Evolutionary conservation across 1,140 invertebrate genomes (phyloP).

Genomic region (Bactericera cockerelli): DNA sequence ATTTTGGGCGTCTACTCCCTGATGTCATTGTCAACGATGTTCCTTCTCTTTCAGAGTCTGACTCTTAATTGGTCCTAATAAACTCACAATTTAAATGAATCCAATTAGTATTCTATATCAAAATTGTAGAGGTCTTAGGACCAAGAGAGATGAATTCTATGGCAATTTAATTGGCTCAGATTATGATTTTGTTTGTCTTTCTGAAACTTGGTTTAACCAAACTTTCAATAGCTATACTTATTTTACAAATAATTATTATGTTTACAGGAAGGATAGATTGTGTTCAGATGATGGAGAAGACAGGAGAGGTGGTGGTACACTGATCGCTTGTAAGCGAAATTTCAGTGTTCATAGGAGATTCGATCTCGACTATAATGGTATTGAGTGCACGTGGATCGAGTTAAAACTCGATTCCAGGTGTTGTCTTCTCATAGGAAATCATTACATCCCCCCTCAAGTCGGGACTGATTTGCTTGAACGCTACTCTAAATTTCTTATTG

Average conservation of each 20-base stretch:
- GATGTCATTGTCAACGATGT: too few species aligned
- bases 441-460: not conserved
- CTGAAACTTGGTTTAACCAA: not conserved
- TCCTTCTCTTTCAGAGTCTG: too few species aligned
- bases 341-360: not conserved
- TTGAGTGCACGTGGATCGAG: not conserved
- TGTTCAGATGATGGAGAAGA: not conserved
- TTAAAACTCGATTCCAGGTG: not conserved
- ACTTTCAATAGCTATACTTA: too few species aligned
- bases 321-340: not conserved
- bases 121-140: too few species aligned
- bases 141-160: too few species aligned
- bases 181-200: not conserved
- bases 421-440: not conserved
- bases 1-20: too few species aligned
- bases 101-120: too few species aligned
- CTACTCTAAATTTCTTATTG: not conserved
- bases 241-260: too few species aligned
- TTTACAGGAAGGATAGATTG: not conserved
- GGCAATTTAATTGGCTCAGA: too few species aligned
- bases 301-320: not conserved
- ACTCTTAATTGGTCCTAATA: too few species aligned
- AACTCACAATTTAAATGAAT: too few species aligned
- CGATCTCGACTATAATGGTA: not conserved
- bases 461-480: not conserved